Base-by-base conservation (phyloP, 2,888 invertebrate species). In the Polietes domitor region DNA sequence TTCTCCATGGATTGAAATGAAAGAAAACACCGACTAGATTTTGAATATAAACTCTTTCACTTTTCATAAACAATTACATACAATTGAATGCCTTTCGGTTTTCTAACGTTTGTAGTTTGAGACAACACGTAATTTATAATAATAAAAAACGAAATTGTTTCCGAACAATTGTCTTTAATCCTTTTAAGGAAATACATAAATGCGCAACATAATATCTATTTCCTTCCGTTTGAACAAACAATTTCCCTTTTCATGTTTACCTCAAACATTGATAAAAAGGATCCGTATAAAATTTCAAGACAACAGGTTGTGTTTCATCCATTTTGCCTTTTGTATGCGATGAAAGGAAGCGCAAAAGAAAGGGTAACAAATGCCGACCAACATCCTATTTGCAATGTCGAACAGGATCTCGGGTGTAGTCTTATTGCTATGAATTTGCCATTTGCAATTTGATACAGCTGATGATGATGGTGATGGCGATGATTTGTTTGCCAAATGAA, bases 361-460 rank as follows among this genome's bases (percentile, higher is more conserved):
- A 70, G 70, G 70, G 70, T 70, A 70, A 50, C 50, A 28, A 50
- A 47, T n/a, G n/a, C n/a, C 28, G 26, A 2, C 43, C 12, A 58
- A 9, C 41, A 1, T 19, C 3, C 47, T 37, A 2, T 9, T 2
- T 4, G 47, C n/a, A 47, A 1, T 47, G 15, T 5, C 47, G n/a
- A 47, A 47, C 15, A 47, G 47, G 47, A 47, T n/a, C 47, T 47
- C n/a, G 7, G 47, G 1, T 15, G 37, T 58, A 61, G 28, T 47
- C 17, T 47, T 41, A 72, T 77, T 78, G 55, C 61, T 53, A 43
- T 81, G 47, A n/a, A n/a, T n/a, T n/a, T n/a, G n/a, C n/a, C n/a
- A n/a, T n/a, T n/a, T 76, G 84, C 65, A 84, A 84, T 81, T 81
- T 68, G 76, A 81, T 81, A 81, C 78, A 68, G 84, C 80, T 77